Percentiles rank a stretch among this genome's conserved stretches.
Evolutionary conservation across 1,140 invertebrate genomes (phyloP).

Genomic region (Adoxophyes honmai): DNA sequence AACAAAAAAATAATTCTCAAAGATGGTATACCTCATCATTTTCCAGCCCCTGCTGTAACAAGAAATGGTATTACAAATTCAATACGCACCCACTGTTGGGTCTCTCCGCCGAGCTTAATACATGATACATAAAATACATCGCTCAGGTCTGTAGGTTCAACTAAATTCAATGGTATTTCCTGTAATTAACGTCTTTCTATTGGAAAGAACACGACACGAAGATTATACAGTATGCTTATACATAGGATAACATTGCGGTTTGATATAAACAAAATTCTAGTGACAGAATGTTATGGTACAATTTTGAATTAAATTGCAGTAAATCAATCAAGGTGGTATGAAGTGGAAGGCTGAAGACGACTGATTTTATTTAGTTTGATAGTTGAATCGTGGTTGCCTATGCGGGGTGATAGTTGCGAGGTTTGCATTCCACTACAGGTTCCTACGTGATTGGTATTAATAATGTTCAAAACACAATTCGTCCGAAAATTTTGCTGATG

Average conservation of each 20-base stretch:
- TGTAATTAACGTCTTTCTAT: not conserved
- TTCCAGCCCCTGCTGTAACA: slow-evolving; percentile 91
- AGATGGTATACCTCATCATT: slow-evolving; percentile 88
- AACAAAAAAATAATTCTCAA: slow-evolving; percentile 76
- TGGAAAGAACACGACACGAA: slow-evolving; percentile 5
- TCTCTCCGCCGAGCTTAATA: slow-evolving; percentile 45
- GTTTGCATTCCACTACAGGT: slow-evolving; percentile 65
- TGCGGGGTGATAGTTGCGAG: slow-evolving; percentile 56
- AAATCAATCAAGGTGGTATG: slow-evolving; percentile 8
- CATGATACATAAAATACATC: slow-evolving; percentile 33
- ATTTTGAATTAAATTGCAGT: not conserved
- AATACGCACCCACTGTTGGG: slow-evolving; percentile 74
- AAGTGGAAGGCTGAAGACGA: not conserved
- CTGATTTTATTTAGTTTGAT: slow-evolving; percentile 16
- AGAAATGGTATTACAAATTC: slow-evolving; percentile 77
- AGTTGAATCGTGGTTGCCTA: slow-evolving; percentile 44
- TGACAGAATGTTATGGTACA: slow-evolving; percentile 1
- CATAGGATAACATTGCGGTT: not conserved
- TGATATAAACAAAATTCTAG: not conserved
- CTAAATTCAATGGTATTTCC: slow-evolving; percentile 1
- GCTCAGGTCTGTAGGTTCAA: not conserved
- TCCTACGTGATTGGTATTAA: slow-evolving; percentile 45
- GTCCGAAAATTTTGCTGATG: slow-evolving; percentile 52
- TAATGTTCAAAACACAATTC: slow-evolving; percentile 62
- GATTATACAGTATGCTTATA: slow-evolving; percentile 9